Conservation (phyloP, 2,797 vertebrate genomes). For the Cryptoblepharus egeriae region DNA sequence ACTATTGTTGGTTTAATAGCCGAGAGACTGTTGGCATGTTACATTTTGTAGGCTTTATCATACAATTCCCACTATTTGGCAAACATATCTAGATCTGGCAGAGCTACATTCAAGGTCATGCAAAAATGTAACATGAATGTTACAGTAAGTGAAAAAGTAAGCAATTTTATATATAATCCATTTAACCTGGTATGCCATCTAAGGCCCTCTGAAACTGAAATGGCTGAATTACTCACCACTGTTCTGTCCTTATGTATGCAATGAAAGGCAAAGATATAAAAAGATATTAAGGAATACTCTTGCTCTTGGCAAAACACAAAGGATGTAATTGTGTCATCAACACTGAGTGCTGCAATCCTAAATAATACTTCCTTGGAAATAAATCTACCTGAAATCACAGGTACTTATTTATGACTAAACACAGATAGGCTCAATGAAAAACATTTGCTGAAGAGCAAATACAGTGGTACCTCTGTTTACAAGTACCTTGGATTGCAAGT, state of each 20-base stretch:
- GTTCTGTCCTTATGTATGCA: neutral
- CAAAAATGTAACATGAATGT: neutral
- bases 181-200: conserved; percentile 25
- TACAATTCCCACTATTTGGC: neutral
- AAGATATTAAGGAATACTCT: neutral
- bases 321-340: neutral
- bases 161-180: neutral
- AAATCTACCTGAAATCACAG: neutral
- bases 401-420: neutral
- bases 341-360: neutral
- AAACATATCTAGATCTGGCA: neutral
- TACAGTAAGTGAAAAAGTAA: neutral
- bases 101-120: neutral
- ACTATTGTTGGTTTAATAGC: neutral
- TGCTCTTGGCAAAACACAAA: neutral
- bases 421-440: neutral
- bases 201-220: neutral
- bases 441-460: neutral
- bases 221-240: neutral
- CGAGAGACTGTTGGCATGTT: neutral
- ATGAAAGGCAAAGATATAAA: neutral
- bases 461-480: too few species aligned
- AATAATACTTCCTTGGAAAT: neutral
- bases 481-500: too few species aligned
- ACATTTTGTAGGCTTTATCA: neutral